A percentile compares a stretch with the other conserved stretches of the same genome.
Evolutionary conservation across 2,797 vertebrate genomes (phyloP).

Genomic region (Myiotriccus ornatus): DNA sequence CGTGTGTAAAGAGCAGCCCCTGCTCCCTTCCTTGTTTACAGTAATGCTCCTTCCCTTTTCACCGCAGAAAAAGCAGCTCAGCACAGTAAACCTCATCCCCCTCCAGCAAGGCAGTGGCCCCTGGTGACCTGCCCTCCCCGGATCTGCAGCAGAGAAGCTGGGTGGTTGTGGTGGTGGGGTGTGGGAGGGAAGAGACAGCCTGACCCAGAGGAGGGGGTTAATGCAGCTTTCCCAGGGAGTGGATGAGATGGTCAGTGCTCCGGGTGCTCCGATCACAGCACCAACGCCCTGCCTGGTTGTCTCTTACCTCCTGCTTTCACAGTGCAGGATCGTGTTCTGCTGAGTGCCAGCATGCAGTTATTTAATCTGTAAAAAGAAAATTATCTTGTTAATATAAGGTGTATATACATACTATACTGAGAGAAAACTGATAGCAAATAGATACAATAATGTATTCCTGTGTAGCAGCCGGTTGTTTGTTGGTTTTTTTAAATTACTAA

Average conservation of each 20-base stretch:
- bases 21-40: background rate
- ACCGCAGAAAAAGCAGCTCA: background rate
- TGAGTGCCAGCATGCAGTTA: background rate
- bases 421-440: background rate
- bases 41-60: background rate
- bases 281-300: fast-evolving
- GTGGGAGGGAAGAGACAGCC: background rate
- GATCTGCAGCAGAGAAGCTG: background rate
- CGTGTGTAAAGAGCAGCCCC: background rate
- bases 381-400: background rate
- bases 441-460: background rate
- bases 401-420: background rate
- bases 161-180: background rate
- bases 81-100: background rate
- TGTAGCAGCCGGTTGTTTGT: background rate
- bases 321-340: background rate
- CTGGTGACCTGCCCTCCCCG: background rate
- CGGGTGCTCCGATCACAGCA: fast-evolving
- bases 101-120: background rate
- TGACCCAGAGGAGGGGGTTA: background rate
- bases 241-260: fast-evolving
- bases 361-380: background rate
- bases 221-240: background rate
- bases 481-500: background rate
- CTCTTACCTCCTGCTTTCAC: background rate